These are phyloP conservation scores for Pogonocherus hispidulus DNA, from an alignment of 2,888 invertebrate species.

Conservation along the genomic window DNA sequence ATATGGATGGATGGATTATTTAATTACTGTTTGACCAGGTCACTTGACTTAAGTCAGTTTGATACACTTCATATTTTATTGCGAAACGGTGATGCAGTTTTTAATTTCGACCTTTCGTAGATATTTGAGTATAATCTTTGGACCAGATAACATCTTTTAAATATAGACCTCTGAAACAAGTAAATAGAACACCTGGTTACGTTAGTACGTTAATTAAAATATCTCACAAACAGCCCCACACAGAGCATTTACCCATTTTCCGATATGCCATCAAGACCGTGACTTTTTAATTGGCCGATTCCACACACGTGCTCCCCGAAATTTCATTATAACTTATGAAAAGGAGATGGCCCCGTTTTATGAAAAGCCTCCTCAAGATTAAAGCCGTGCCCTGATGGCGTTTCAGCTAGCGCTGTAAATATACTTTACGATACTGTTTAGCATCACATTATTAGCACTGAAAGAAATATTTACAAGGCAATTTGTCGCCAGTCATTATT, in stretches of 20 bases:
- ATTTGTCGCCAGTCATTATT: conserved; percentile 24
- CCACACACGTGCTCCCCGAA: conserved; percentile 31
- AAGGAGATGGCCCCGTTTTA: conserved; percentile 26
- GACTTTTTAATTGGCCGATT: conserved; percentile 33
- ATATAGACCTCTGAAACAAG: too few relatives aligned
- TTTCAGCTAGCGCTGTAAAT: conserved; percentile 21
- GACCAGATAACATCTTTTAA: too few relatives aligned
- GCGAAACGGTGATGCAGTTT: too few relatives aligned
- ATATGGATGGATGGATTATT: too few relatives aligned
- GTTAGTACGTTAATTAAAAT: conserved; percentile 5
- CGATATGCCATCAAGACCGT: conserved; percentile 1
- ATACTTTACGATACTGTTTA: conserved; percentile 25
- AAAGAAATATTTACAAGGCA: conserved; percentile 27
- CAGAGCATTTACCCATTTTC: not conserved
- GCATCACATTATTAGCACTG: conserved; percentile 28
- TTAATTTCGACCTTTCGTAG: too few relatives aligned
- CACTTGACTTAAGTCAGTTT: too few relatives aligned
- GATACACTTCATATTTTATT: too few relatives aligned
- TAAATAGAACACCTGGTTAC: too few relatives aligned
- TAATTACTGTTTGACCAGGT: too few relatives aligned
- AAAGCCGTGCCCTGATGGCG: conserved; percentile 12
- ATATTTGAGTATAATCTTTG: too few relatives aligned
- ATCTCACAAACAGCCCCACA: not conserved
- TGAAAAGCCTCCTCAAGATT: conserved; percentile 30
- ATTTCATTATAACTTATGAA: conserved; percentile 31